Conservation (phyloP, 2,113 vertebrate genomes). For the Illadopsis cleaveri region DNA sequence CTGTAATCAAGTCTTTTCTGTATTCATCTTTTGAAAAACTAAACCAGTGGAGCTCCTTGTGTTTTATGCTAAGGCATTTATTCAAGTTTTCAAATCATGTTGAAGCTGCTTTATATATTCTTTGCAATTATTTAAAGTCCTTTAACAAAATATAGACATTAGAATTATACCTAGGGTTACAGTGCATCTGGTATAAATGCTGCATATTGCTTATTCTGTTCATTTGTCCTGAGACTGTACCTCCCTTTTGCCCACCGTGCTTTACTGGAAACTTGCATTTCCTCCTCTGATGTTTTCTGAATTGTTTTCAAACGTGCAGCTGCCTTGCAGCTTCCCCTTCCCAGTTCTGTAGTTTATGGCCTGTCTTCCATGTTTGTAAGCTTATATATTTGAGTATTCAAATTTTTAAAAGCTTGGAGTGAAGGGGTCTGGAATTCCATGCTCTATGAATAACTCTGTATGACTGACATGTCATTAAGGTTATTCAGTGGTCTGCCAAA, state of each 20-base stretch:
- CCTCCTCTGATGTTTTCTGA: background rate
- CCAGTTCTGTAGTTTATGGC: background rate
- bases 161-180: background rate
- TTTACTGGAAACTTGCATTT: background rate
- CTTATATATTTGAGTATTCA: background rate
- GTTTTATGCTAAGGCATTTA: background rate
- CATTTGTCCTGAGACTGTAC: background rate
- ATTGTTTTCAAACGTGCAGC: background rate
- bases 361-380: background rate
- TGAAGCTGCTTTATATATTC: background rate
- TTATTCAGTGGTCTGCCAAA: background rate
- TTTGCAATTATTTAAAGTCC: background rate
- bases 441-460: background rate
- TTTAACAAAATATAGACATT: background rate
- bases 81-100: background rate
- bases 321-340: background rate
- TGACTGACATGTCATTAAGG: background rate
- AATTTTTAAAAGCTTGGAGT: background rate
- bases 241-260: accelerated
- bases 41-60: background rate
- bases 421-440: background rate
- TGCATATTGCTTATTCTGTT: background rate
- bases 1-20: background rate
- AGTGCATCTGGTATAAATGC: background rate
- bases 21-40: background rate